phyloP scores from a whole-genome alignment of 2,113 vertebrate species.

The Paradoxurus hermaphroditus region DNA sequence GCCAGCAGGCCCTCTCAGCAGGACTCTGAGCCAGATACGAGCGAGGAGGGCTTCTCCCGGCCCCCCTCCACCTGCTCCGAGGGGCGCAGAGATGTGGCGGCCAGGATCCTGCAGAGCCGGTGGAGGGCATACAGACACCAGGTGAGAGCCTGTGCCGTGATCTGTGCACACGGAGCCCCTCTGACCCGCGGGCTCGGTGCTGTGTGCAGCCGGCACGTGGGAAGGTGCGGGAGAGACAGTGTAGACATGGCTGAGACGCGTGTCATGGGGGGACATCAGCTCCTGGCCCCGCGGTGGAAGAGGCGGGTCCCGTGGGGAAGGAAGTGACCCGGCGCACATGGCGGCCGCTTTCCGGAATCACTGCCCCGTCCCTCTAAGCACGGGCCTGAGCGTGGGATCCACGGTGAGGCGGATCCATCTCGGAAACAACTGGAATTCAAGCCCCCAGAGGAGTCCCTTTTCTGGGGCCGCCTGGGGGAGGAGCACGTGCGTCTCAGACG shows the following conservation, averaged over 20 bases:
- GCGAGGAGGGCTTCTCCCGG: neutral
- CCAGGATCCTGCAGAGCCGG: slow-evolving; percentile 83
- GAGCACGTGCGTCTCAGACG: neutral
- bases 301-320: neutral
- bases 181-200: fast-evolving
- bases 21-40: neutral
- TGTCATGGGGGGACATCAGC: neutral
- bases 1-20: neutral
- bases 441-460: neutral
- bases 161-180: neutral
- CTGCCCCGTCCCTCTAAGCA: no score
- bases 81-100: slow-evolving; percentile 75
- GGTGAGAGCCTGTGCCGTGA: slow-evolving; percentile 73
- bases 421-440: neutral
- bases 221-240: neutral
- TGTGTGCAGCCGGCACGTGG: fast-evolving
- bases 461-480: neutral
- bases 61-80: neutral
- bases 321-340: fast-evolving
- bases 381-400: neutral
- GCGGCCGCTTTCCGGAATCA: no score
- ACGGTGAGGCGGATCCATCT: no score
- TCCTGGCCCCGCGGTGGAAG: neutral
- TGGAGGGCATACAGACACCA: slow-evolving; percentile 84
- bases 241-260: fast-evolving